These are phyloP conservation scores for Pseudorectes ferrugineus DNA, from an alignment of 2,113 vertebrate species.

Conservation along the genomic window DNA sequence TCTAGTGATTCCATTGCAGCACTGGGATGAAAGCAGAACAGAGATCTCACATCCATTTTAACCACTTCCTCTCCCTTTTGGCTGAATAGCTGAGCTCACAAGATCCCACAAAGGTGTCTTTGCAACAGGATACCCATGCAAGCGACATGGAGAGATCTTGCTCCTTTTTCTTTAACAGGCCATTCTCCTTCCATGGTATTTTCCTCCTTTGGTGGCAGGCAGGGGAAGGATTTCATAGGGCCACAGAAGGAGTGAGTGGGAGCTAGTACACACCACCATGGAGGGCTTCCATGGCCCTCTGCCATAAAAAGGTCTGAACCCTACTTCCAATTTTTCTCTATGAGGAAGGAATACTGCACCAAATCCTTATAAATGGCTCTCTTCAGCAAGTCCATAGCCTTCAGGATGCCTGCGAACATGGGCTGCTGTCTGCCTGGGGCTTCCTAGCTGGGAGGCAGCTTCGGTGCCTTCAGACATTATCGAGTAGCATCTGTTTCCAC, in stretches of 20 bases:
- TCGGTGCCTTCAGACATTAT: background rate
- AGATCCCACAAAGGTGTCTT: background rate
- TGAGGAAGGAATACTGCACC: background rate
- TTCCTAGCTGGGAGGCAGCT: background rate
- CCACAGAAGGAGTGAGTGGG: background rate
- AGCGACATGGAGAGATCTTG: background rate
- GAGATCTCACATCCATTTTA: background rate
- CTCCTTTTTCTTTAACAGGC: background rate
- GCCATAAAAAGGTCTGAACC: background rate
- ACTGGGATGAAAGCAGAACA: background rate
- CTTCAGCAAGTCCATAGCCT: background rate
- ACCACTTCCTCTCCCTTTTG: background rate
- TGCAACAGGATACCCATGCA: background rate
- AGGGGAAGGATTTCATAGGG: background rate
- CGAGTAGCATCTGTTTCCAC: background rate
- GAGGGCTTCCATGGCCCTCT: background rate
- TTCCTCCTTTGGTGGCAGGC: background rate
- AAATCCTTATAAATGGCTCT: background rate
- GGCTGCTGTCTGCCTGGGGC: background rate
- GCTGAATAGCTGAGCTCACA: background rate
- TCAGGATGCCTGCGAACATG: background rate
- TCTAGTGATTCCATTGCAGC: background rate
- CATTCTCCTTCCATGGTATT: background rate
- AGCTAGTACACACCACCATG: background rate
- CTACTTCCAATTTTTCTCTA: background rate